A percentile compares a stretch with the other conserved stretches of the same genome.
phyloP scores from a whole-genome alignment of 2,888 invertebrate species.

The Galerucella pusilla region DNA sequence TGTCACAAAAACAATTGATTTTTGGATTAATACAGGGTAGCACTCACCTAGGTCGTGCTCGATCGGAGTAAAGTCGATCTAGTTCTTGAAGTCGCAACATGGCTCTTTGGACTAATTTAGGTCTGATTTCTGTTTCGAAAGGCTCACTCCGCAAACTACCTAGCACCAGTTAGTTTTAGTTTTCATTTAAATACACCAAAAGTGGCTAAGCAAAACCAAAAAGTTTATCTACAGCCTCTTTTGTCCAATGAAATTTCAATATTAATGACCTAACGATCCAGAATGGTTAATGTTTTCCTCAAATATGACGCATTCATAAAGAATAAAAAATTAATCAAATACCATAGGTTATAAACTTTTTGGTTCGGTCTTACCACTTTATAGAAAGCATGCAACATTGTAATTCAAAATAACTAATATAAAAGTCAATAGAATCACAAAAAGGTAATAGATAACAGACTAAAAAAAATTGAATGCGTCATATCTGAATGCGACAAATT shows the following conservation, averaged over 20 bases:
- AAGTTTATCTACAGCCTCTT: slow-evolving; percentile 14
- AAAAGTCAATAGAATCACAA: no score
- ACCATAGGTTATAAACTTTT: slow-evolving; percentile 24
- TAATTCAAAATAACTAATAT: neutral
- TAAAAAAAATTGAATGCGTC: slow-evolving; percentile 22
- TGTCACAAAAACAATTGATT: no score
- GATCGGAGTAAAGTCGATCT: slow-evolving; percentile 62
- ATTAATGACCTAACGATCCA: neutral
- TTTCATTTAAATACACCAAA: slow-evolving; percentile 11
- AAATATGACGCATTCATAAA: slow-evolving; percentile 29
- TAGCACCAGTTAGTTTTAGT: slow-evolving; percentile 64
- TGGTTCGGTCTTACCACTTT: slow-evolving; percentile 24
- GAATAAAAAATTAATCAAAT: neutral
- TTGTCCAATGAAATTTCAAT: neutral
- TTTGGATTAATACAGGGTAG: neutral
- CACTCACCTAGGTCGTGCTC: slow-evolving; percentile 64
- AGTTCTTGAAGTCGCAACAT: slow-evolving; percentile 63
- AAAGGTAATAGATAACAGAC: neutral
- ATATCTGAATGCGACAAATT: slow-evolving; percentile 12
- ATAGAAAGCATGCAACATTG: slow-evolving; percentile 19
- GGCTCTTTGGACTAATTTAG: slow-evolving; percentile 64
- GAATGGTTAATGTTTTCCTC: neutral
- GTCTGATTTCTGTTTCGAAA: slow-evolving; percentile 54
- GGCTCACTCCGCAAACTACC: slow-evolving; percentile 64
- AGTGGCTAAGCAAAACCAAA: slow-evolving; percentile 36